Evolutionary conservation across 2,113 vertebrate genomes (phyloP).

Genomic region (Cebidichthys violaceus): DNA sequence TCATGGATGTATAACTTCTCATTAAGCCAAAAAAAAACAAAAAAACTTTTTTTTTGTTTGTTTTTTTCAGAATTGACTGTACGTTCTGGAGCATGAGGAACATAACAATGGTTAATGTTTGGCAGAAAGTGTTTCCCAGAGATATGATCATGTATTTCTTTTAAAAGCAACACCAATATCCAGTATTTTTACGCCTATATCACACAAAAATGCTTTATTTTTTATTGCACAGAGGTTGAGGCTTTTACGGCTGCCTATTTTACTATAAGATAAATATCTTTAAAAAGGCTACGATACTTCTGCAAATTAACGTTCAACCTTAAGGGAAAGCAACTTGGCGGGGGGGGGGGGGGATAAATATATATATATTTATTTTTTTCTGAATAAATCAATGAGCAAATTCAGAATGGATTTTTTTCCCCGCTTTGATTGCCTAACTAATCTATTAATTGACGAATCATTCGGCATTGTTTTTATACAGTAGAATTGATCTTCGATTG

Average conservation of each 20-base stretch:
- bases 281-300: background rate
- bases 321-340: background rate
- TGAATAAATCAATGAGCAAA: background rate
- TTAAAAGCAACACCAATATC: background rate
- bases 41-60: background rate
- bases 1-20: background rate
- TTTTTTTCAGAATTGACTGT: background rate
- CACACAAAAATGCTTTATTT: background rate
- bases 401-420: background rate
- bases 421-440: background rate
- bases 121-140: background rate
- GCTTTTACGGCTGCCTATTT: background rate
- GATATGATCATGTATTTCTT: background rate
- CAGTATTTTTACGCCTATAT: background rate
- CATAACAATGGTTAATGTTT: background rate
- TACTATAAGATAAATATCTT: background rate
- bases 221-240: background rate
- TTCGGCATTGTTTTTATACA: background rate
- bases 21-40: background rate
- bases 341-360: no score
- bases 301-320: background rate
- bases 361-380: no score
- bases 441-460: background rate
- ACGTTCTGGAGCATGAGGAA: background rate
- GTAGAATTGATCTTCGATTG: background rate